Evolutionary conservation across 1,140 invertebrate species (phyloP).

Genomic region (Maniola jurtina): DNA sequence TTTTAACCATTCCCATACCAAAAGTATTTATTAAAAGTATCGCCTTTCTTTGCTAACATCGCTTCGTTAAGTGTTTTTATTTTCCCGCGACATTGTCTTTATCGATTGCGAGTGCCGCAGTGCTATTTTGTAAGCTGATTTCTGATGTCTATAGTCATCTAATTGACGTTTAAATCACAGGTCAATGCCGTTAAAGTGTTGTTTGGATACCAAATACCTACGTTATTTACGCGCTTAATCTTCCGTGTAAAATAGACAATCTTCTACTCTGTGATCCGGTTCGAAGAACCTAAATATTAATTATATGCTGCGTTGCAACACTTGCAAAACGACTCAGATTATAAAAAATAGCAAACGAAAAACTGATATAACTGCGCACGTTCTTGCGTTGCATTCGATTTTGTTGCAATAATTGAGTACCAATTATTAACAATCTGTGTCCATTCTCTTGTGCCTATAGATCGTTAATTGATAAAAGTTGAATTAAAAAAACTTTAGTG

Average conservation of each 20-base stretch:
- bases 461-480: neutral
- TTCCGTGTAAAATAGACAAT: slow-evolving; percentile 22
- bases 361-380: slow-evolving; percentile 3
- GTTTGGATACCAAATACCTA: slow-evolving; percentile 16
- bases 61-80: neutral
- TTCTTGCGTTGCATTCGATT: slow-evolving; percentile 17
- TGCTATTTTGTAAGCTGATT: slow-evolving; percentile 50
- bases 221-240: slow-evolving; percentile 28
- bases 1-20: slow-evolving; percentile 7
- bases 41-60: slow-evolving; percentile 16
- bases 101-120: slow-evolving; percentile 45
- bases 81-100: slow-evolving; percentile 5
- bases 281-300: neutral
- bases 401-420: neutral
- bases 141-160: slow-evolving; percentile 16
- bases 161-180: slow-evolving; percentile 28
- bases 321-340: neutral
- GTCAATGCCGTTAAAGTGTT: slow-evolving; percentile 37
- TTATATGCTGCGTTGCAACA: neutral
- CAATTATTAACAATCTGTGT: slow-evolving; percentile 12
- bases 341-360: neutral
- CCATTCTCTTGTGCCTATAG: slow-evolving; percentile 11
- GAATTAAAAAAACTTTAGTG: neutral
- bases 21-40: neutral
- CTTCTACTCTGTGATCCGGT: slow-evolving; percentile 16